Percentiles rank a stretch among this genome's conserved stretches.
Evolutionary conservation across 2,888 invertebrate species (phyloP).

Genomic region (Druceiella hillmani): DNA sequence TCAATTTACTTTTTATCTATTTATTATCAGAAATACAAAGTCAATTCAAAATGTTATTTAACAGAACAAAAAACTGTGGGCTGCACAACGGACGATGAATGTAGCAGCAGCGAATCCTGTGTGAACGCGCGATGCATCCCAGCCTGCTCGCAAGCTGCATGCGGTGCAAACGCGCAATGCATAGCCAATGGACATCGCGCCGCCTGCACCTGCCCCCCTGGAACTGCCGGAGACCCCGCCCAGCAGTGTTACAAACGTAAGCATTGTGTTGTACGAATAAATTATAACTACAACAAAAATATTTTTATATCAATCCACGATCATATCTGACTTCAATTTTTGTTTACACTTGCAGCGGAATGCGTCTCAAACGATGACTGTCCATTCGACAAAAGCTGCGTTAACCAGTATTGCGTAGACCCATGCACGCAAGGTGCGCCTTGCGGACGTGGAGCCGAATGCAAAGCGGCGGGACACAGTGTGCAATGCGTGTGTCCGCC

Average conservation of each 20-base stretch:
- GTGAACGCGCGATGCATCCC: conserved; percentile 73
- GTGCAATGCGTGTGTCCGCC: conserved; percentile 78
- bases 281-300: no score
- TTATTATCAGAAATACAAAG: background rate
- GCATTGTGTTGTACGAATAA: conserved; percentile 28
- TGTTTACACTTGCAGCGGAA: conserved; percentile 57
- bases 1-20: background rate
- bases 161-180: conserved; percentile 77
- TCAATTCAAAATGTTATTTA: conserved; percentile 21
- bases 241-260: conserved; percentile 81
- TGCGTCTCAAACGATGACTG: conserved; percentile 75
- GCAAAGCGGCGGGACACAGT: conserved; percentile 67
- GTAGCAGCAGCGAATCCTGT: conserved; percentile 73
- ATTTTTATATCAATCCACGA: no score
- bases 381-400: conserved; percentile 77
- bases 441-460: conserved; percentile 77
- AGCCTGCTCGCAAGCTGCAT: conserved; percentile 74
- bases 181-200: conserved; percentile 72
- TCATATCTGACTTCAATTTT: no score
- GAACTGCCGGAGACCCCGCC: conserved; percentile 86
- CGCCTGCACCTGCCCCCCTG: conserved; percentile 76
- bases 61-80: conserved; percentile 53
- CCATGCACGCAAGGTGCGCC: conserved; percentile 65
- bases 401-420: conserved; percentile 72
- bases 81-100: conserved; percentile 70